Percentiles rank a stretch among this genome's conserved stretches.
These are phyloP conservation scores for Syngnathus rostellatus DNA, from an alignment of 2,797 vertebrate genomes.

Conservation along the genomic window DNA sequence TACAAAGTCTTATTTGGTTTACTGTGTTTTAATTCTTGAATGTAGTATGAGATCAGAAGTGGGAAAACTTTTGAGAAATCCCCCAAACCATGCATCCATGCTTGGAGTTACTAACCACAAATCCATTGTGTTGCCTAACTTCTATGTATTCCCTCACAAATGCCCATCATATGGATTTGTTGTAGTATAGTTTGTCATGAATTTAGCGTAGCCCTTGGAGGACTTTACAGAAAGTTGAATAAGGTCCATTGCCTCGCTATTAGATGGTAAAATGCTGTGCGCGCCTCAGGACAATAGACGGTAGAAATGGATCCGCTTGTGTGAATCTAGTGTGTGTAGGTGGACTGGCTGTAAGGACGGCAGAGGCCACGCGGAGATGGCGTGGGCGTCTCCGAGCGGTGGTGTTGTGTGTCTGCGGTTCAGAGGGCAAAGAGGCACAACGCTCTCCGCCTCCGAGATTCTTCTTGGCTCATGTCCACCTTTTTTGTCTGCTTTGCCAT, in stretches of 20 bases:
- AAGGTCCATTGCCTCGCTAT: neutral
- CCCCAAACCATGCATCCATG: neutral
- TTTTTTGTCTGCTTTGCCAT: constrained; percentile 3
- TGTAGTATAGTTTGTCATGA: neutral
- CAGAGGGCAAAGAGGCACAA: constrained; percentile 43
- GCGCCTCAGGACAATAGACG: neutral
- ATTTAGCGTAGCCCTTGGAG: neutral
- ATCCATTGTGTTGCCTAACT: neutral
- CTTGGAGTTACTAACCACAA: neutral
- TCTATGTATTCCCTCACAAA: neutral
- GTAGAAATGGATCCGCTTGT: neutral
- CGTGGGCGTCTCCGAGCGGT: constrained; percentile 32
- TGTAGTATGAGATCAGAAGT: neutral
- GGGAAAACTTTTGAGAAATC: neutral
- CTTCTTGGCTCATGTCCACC: constrained; percentile 10
- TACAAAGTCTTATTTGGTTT: neutral
- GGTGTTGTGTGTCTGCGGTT: constrained; percentile 15
- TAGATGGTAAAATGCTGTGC: neutral
- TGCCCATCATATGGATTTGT: neutral
- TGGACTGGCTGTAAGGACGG: constrained; percentile 57
- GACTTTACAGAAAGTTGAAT: neutral
- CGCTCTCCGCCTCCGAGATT: neutral
- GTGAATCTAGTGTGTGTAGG: constrained; percentile 23
- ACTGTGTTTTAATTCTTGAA: neutral
- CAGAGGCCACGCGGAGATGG: constrained; percentile 50